Base-by-base conservation (phyloP, 2,888 invertebrate genomes). In the Troides aeacus region DNA sequence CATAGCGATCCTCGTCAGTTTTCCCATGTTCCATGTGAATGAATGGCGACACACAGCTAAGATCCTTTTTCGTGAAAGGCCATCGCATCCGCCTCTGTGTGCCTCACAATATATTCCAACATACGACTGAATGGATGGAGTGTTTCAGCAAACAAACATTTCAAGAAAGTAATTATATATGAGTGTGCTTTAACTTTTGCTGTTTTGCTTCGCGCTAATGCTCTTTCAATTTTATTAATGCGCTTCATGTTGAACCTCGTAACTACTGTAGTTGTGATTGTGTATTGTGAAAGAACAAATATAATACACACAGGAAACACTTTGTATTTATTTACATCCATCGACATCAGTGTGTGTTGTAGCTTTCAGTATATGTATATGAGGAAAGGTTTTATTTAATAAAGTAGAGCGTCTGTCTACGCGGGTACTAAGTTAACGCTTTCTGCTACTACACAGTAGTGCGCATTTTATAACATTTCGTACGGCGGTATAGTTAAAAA, bases 21-120 rank as follows among this genome's bases (percentile, higher is more conserved):
- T 81, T 77, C 81, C 81, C 81, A 76, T 85, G 83, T 85, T 84
- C 83, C 82, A 78, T 84, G 82, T 82, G 89, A 87, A 85, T 88
- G 88, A 86, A 88, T 86, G 84, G 82, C 79, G 83, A 82, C 82
- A 80, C 78, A 80, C 76, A 77, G 77, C 78, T 76, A 81, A 84
- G 83, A 84, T 85, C 84, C 83, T 87, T 86, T 84, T 85, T 79
- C 86, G 87, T 89, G 84, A 88, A 87, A 89, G 86, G 80, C 78
- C 79, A 82, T 77, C 79, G 75, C 75, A 75, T 78, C 74, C 76
- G 75, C 74, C 63, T 70, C 59, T 66, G 67, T 73, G 66, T 69
- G 71, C 67, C 71, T 74, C 74, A 73, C 75, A 75, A 74, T 76
- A 76, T 75, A 77, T 75, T 74, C 71, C 69, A 70, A 71, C 70